Evolutionary conservation across 2,113 vertebrate species (phyloP).

Genomic region (Loxodonta africana): DNA sequence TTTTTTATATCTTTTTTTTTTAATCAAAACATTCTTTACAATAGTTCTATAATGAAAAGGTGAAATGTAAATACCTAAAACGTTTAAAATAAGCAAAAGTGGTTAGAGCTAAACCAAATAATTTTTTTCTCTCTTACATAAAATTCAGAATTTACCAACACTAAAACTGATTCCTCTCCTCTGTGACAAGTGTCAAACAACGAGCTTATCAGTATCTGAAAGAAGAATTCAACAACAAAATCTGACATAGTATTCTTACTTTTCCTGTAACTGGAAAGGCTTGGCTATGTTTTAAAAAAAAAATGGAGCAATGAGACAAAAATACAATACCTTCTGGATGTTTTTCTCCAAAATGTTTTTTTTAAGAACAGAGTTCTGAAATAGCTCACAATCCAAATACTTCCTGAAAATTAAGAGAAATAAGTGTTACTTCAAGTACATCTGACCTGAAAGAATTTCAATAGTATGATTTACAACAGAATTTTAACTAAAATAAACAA

Average conservation of each 20-base stretch:
- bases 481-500: conserved; percentile 38
- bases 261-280: neutral
- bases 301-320: conserved; percentile 34
- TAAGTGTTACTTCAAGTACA: conserved; percentile 56
- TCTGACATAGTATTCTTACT: conserved; percentile 28
- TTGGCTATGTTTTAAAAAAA: neutral
- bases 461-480: neutral
- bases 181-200: conserved; percentile 27
- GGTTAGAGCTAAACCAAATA: neutral
- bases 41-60: neutral
- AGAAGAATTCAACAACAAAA: conserved; percentile 48
- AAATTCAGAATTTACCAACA: conserved; percentile 59
- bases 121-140: conserved; percentile 27
- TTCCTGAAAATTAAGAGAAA: conserved; percentile 78
- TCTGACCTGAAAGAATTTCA: conserved; percentile 39
- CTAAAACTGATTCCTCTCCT: neutral
- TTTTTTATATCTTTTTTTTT: conserved; percentile 9
- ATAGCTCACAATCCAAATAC: conserved; percentile 67
- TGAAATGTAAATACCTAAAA: neutral
- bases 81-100: conserved; percentile 51
- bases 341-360: conserved; percentile 56
- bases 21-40: conserved; percentile 54
- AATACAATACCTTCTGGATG: conserved; percentile 76
- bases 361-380: conserved; percentile 56
- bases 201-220: neutral